A percentile compares a stretch with the other conserved stretches of the same genome.
These are phyloP conservation scores for Keiferia lycopersicella DNA, from an alignment of 2,888 invertebrate genomes.

Conservation along the genomic window DNA sequence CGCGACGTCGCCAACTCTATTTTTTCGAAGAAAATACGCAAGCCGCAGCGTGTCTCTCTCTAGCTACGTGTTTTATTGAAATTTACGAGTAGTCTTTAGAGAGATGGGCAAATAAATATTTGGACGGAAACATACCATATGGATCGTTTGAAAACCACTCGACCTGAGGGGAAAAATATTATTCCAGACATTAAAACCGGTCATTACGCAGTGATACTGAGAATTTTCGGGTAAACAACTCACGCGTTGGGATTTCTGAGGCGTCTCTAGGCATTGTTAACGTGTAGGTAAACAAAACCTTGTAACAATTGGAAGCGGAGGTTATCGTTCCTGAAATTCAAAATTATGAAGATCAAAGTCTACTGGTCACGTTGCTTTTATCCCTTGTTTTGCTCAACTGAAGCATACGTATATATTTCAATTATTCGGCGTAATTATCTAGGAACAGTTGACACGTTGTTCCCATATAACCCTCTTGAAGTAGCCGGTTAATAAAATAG, in stretches of 20 bases:
- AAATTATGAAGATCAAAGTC: background rate
- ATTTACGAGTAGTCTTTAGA: constrained; percentile 35
- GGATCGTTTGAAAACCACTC: constrained; percentile 29
- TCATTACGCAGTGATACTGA: constrained; percentile 13
- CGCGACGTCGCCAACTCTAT: constrained; percentile 50
- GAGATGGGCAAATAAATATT: constrained; percentile 41
- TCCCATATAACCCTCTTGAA: too few relatives aligned
- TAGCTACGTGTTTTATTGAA: constrained; percentile 31
- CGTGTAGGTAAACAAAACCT: background rate
- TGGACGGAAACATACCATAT: constrained; percentile 35
- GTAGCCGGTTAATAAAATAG: background rate
- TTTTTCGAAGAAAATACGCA: constrained; percentile 52
- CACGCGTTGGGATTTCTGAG: background rate
- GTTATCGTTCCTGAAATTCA: background rate
- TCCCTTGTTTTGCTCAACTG: background rate
- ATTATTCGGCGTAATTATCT: background rate
- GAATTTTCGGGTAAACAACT: background rate
- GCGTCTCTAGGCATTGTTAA: background rate
- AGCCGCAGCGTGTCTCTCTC: background rate
- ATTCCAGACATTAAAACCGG: constrained; percentile 20
- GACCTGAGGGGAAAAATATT: constrained; percentile 20
- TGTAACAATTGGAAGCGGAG: background rate
- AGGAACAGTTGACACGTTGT: constrained; percentile 8
- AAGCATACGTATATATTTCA: background rate
- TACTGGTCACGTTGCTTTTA: background rate